phyloP scores from a whole-genome alignment of 2,888 invertebrate species.

The Diarsia rubi region DNA sequence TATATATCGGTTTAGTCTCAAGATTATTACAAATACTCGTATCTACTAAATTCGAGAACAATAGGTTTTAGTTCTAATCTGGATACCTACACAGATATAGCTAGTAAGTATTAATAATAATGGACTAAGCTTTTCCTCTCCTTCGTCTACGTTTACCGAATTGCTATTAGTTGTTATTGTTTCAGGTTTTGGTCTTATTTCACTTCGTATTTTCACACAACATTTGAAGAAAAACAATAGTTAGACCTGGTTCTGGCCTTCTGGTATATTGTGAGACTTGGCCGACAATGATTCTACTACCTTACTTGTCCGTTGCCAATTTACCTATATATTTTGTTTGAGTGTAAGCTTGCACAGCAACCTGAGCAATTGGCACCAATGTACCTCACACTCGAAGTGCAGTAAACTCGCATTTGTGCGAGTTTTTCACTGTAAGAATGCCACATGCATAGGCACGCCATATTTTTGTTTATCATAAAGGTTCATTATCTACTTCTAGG shows the following conservation, averaged over 20 bases:
- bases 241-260: background rate
- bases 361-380: background rate
- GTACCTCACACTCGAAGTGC: background rate
- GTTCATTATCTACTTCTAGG: no score
- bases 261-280: background rate
- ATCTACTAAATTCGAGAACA: background rate
- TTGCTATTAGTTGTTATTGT: background rate
- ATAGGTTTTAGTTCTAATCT: background rate
- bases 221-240: background rate
- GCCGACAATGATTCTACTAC: background rate
- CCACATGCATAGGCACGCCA: background rate
- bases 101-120: background rate
- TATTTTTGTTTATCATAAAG: no score
- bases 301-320: background rate
- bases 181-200: background rate
- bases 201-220: background rate
- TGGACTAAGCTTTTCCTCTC: background rate
- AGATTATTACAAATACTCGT: background rate
- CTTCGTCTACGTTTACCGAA: background rate
- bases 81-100: background rate
- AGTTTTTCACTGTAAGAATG: background rate
- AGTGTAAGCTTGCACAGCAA: background rate
- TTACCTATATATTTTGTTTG: no score
- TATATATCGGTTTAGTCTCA: background rate
- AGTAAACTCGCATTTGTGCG: background rate